Evolutionary conservation across 2,888 invertebrate species (phyloP).

Genomic region (Phania funesta): DNA sequence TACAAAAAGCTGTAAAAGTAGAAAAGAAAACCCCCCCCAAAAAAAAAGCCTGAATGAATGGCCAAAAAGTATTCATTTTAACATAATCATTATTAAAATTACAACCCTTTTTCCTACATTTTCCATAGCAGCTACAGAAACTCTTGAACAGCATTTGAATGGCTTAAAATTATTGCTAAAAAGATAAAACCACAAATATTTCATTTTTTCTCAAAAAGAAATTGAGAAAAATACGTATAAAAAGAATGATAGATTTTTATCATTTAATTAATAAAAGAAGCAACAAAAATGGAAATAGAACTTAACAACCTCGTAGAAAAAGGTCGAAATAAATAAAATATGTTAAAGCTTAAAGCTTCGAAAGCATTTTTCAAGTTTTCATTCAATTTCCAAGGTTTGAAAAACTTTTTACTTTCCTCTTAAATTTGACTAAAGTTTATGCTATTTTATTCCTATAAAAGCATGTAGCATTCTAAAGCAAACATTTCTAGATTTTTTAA

Average conservation of each 20-base stretch:
- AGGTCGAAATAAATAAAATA: background rate
- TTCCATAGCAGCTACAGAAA: conserved; percentile 31
- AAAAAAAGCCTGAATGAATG: conserved; percentile 49
- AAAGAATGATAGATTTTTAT: conserved; percentile 68
- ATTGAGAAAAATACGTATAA: conserved; percentile 23
- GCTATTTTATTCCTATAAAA: too few species aligned
- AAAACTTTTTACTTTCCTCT: too few species aligned
- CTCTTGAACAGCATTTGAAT: conserved; percentile 60
- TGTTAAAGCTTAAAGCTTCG: too few species aligned
- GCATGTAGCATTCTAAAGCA: too few species aligned
- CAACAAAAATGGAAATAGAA: background rate
- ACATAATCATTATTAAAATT: conserved; percentile 70
- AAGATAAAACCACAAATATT: conserved; percentile 69
- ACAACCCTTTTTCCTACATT: conserved; percentile 66
- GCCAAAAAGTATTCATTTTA: conserved; percentile 63
- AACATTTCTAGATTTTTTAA: too few species aligned
- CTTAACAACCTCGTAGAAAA: background rate
- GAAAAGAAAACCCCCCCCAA: background rate
- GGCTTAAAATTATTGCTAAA: conserved; percentile 61
- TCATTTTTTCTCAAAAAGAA: conserved; percentile 46
- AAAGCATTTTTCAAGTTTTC: too few species aligned
- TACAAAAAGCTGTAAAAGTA: conserved; percentile 1
- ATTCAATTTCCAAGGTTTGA: too few species aligned
- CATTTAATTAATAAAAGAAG: conserved; percentile 65
- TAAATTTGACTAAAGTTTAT: too few species aligned